Conservation (phyloP, 1,140 invertebrate genomes). For the Proales similis region DNA sequence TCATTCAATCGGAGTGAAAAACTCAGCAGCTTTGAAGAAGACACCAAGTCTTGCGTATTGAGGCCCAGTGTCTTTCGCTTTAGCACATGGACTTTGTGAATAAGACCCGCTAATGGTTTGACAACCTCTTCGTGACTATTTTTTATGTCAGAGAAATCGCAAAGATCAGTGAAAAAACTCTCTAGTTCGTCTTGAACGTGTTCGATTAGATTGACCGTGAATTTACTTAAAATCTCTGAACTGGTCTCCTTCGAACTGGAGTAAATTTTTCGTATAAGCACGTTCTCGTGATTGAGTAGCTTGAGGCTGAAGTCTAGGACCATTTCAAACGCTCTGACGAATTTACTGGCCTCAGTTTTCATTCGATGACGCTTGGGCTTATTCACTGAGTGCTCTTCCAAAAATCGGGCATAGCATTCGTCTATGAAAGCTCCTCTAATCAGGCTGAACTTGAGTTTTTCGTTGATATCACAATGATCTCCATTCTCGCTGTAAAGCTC, state of each 20-base stretch:
- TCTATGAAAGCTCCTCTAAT: constrained; percentile 2
- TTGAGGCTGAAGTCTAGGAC: constrained; percentile 35
- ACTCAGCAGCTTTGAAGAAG: constrained; percentile 1
- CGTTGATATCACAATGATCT: constrained; percentile 33
- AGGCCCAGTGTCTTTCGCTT: constrained; percentile 2
- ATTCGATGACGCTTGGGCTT: constrained; percentile 1
- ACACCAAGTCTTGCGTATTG: constrained; percentile 14
- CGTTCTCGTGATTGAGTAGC: constrained; percentile 12
- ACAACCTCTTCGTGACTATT: constrained; percentile 20
- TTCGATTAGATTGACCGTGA: constrained; percentile 14
- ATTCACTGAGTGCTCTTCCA: not conserved
- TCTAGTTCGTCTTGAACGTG: constrained; percentile 20
- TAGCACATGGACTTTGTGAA: constrained; percentile 15
- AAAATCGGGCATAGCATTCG: not conserved
- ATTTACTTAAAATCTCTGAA: constrained; percentile 8
- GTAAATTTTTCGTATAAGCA: constrained; percentile 14
- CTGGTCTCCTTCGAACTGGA: not conserved
- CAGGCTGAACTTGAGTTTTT: constrained; percentile 16
- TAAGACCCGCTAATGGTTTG: constrained; percentile 8
- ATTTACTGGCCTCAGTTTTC: not conserved
- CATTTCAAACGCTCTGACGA: constrained; percentile 11
- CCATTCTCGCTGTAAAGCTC: constrained; percentile 20
- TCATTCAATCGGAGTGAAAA: constrained; percentile 20
- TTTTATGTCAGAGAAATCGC: constrained; percentile 16
- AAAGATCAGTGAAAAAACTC: constrained; percentile 12